Conservation (phyloP, 2,113 vertebrate genomes). For the Dasyurus viverrinus region DNA sequence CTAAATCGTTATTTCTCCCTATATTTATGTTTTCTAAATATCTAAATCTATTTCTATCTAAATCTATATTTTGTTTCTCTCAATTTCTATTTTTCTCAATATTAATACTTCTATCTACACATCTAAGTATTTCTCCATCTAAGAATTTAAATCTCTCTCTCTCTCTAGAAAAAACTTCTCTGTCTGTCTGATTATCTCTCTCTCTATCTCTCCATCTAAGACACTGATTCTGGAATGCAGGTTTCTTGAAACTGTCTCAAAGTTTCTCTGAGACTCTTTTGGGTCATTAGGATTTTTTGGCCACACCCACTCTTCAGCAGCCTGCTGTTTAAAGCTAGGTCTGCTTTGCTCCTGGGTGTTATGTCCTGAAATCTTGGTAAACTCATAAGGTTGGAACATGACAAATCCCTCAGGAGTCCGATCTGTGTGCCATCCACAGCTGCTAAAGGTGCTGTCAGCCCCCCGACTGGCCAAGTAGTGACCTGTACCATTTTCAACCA, state of each 20-base stretch:
- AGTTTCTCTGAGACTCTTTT: background rate
- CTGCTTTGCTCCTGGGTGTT: background rate
- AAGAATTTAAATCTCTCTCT: too few species aligned
- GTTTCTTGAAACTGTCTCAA: background rate
- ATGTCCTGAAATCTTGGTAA: background rate
- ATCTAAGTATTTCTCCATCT: too few species aligned
- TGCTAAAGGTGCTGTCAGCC: background rate
- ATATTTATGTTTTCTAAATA: too few species aligned
- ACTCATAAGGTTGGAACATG: background rate
- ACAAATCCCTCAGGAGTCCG: background rate
- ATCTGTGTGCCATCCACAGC: background rate
- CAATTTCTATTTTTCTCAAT: too few species aligned
- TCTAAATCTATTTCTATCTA: too few species aligned
- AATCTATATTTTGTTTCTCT: too few species aligned
- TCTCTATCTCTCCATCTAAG: background rate
- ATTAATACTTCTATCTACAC: too few species aligned
- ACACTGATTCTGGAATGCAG: background rate
- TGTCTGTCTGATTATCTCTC: too few species aligned
- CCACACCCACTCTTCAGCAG: background rate
- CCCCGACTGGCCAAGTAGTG: background rate
- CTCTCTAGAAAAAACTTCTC: too few species aligned
- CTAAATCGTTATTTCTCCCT: background rate
- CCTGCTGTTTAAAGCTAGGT: background rate
- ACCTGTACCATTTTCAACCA: slow-evolving; percentile 28
- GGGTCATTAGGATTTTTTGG: background rate